Base-by-base conservation (phyloP, 2,113 vertebrate species). In the Oreocharis arfaki region DNA sequence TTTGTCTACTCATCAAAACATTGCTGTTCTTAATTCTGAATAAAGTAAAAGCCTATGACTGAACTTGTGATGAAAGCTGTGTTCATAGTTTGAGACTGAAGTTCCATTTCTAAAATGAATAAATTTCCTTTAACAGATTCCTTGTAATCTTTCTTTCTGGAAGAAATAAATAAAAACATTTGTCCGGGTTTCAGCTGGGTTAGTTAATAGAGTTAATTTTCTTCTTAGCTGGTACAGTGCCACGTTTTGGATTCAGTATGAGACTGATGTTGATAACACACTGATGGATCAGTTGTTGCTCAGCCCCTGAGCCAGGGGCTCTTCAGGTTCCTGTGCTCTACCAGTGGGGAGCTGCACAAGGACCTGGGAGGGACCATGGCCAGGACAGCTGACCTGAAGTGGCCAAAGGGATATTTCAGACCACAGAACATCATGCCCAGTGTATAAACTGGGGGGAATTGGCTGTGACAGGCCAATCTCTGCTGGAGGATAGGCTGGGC, bases 401-500 rank as follows among this genome's bases (percentile, higher is more conserved):
- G 39, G 6, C 26, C 26, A 76, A 10, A 53, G 17, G 11, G 39
- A 46, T n/a, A 53, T 53, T 39, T 17, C 21, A 41, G 1, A n/a
- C 8, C 30, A 41, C 1, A 35, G 16, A 1, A 2, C 14, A 22
- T n/a, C 20, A 39, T 35, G 24, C 4, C 11, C 47, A 41, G 14
- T 3, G 35, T 5, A 22, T 19, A 47, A 76, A 61, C 39, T 1
- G 3, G 11, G 7, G 4, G 4, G 11, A 35, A 2, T 7, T 61
- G 47, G 13, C 30, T 39, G 7, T 28, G 28, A 52, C 8, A 10
- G 10, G 10, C 32, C 0, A 0, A 37, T 50, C 0, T 0, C 22
- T 74, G 8, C 44, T 59, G 9, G 28, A 22, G 16, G 3, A 46
- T 39, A 33, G 44, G 13, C 44, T n/a, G 24, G n/a, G 28, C 8